Percentiles rank a stretch among this genome's conserved stretches.
These are phyloP conservation scores for Brachionus plicatilis DNA, from an alignment of 1,140 invertebrate genomes.

Conservation along the genomic window DNA sequence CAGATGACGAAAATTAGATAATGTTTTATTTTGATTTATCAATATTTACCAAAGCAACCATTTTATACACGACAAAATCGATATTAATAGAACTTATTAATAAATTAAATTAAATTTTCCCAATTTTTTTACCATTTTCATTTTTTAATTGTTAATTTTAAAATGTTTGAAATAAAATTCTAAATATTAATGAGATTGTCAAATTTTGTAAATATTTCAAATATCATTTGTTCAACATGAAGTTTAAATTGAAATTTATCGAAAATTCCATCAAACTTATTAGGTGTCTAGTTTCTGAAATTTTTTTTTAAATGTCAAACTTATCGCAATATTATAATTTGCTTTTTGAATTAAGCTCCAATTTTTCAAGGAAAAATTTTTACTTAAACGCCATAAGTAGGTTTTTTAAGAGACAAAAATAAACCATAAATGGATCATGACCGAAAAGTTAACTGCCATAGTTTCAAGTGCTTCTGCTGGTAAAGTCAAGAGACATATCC, in stretches of 20 bases:
- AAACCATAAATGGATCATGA: neutral
- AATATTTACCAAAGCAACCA: conserved; percentile 12
- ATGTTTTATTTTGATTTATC: neutral
- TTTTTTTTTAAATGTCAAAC: neutral
- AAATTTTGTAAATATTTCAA: neutral
- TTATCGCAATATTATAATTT: neutral
- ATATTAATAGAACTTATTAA: neutral
- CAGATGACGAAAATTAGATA: conserved; percentile 10
- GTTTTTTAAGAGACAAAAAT: neutral
- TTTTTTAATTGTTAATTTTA: neutral
- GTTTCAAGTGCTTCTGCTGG: conserved; percentile 17
- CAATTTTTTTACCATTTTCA: neutral
- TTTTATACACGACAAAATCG: neutral
- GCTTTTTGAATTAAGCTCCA: neutral
- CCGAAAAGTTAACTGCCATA: neutral
- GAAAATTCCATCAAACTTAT: neutral
- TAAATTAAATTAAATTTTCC: conserved; percentile 7
- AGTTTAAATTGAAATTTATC: neutral
- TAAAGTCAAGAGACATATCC: neutral
- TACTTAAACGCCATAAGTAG: neutral
- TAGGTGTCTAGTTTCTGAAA: neutral
- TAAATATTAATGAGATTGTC: conserved; percentile 31
- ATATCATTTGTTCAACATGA: neutral
- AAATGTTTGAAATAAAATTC: conserved; percentile 18
- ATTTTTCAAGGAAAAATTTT: too few relatives aligned